Percentiles rank a stretch among this genome's conserved stretches.
Conservation (phyloP, 1,140 invertebrate species). For the Diploscapter pachys region DNA sequence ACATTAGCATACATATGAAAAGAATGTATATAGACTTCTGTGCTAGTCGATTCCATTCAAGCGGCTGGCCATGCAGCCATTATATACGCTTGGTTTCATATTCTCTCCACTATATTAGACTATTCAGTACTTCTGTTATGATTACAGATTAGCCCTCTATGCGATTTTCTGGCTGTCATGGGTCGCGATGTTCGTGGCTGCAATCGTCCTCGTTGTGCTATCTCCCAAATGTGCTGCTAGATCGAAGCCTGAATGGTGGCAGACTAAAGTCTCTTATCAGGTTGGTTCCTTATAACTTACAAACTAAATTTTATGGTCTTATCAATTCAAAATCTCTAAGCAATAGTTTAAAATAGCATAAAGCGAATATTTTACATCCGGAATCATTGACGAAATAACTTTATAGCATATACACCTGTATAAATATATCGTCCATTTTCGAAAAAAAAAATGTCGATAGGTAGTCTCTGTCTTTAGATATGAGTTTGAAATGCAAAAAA, state of each 20-base stretch:
- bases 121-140: no score
- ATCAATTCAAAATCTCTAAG: background rate
- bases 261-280: constrained; percentile 51
- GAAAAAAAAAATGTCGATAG: no score
- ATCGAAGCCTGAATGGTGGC: constrained; percentile 42
- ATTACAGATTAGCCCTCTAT: constrained; percentile 42
- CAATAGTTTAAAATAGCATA: background rate
- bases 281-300: constrained; percentile 2
- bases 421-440: constrained; percentile 8
- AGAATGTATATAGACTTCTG: no score
- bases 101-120: constrained; percentile 10
- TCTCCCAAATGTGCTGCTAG: constrained; percentile 56
- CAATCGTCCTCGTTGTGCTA: constrained; percentile 55
- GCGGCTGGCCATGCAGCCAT: no score
- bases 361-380: background rate
- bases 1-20: no score
- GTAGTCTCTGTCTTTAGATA: no score
- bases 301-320: background rate
- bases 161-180: constrained; percentile 53
- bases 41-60: no score
- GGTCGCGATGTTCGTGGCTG: constrained; percentile 53
- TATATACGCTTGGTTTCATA: background rate
- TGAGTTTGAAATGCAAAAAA: no score
- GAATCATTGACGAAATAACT: background rate
- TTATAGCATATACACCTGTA: constrained; percentile 8